Evolutionary conservation across 1,140 invertebrate genomes (phyloP).

Genomic region (Leptonema lineaticorne): DNA sequence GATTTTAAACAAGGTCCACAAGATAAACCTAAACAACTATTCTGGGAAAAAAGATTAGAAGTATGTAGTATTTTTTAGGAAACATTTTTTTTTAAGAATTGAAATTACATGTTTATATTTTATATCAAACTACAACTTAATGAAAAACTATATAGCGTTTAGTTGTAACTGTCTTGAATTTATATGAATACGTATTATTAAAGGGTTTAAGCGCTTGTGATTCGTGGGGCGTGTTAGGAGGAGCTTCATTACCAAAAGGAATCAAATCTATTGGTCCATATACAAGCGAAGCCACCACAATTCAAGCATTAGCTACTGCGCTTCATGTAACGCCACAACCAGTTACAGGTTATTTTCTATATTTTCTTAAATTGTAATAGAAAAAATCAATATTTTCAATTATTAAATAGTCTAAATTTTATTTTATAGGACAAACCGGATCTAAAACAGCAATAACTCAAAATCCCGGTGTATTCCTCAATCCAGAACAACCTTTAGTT

Average conservation of each 20-base stretch:
- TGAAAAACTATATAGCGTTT: background rate
- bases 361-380: no score
- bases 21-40: constrained; percentile 94
- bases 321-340: constrained; percentile 78
- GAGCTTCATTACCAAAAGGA: constrained; percentile 79
- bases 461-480: constrained; percentile 93
- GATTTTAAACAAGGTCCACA: constrained; percentile 88
- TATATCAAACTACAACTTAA: background rate
- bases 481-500: constrained; percentile 95
- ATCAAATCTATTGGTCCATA: constrained; percentile 91
- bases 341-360: constrained; percentile 76
- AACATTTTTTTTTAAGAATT: no score
- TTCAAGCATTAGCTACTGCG: constrained; percentile 88
- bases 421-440: constrained; percentile 69
- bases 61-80: constrained; percentile 43
- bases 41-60: constrained; percentile 97
- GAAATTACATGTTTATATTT: background rate
- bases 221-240: constrained; percentile 77
- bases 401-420: background rate
- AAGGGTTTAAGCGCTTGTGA: constrained; percentile 83
- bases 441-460: constrained; percentile 82
- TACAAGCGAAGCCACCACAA: constrained; percentile 84
- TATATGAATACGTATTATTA: constrained; percentile 5
- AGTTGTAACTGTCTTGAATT: background rate
- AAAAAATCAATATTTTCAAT: no score